A percentile compares a stretch with the other conserved stretches of the same genome.
Conservation (phyloP, 2,113 vertebrate species). For the Melozone crissalis region DNA sequence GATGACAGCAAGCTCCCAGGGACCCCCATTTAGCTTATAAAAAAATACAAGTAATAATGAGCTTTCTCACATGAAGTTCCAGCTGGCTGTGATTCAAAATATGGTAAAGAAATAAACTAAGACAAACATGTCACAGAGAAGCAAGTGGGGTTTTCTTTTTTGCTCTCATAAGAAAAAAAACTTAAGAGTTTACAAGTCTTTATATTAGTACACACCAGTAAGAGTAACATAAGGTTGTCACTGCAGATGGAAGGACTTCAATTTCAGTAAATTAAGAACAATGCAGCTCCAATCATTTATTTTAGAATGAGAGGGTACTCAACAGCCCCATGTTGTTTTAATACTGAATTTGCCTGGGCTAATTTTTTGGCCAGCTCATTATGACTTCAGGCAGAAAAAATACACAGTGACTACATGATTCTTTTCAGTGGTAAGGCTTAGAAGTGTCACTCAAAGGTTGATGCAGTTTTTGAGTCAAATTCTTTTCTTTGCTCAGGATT, state of each 20-base stretch:
- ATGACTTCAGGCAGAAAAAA: slow-evolving; percentile 9
- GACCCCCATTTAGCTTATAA: neutral
- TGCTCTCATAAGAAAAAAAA: neutral
- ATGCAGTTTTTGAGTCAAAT: neutral
- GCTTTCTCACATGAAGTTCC: neutral
- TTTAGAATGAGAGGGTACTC: neutral
- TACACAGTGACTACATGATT: neutral
- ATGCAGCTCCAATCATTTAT: neutral
- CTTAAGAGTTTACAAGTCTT: neutral
- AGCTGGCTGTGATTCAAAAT: neutral
- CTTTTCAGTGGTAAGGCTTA: neutral
- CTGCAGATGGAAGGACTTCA: neutral
- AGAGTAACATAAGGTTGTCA: neutral
- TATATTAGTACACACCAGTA: neutral
- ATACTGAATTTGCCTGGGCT: neutral
- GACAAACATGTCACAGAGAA: neutral
- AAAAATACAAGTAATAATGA: neutral
- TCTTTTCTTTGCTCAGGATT: neutral
- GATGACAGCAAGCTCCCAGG: neutral
- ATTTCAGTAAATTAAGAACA: neutral
- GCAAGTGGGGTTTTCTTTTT: neutral
- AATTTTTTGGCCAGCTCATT: neutral
- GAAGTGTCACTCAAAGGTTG: neutral
- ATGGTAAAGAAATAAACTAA: neutral
- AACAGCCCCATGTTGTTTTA: neutral